Evolutionary conservation across 2,113 vertebrate genomes (phyloP), one percentile per base, ranked within the genome.

Genomic region (Hippoglossus stenolepis): DNA sequence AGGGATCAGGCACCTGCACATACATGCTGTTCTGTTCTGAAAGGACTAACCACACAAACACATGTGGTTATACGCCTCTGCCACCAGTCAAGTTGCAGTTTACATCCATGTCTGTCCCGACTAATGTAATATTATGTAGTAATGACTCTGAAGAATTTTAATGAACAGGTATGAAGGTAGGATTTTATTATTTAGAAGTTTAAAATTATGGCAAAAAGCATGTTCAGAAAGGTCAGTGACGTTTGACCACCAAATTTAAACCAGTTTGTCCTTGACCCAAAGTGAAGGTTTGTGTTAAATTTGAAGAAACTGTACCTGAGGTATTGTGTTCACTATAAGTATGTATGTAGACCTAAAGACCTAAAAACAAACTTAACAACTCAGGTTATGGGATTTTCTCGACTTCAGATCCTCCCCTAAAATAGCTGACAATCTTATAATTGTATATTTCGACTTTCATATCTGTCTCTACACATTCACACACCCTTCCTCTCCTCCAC

Each of bases 401-500:
- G 10, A 66, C 43, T 23, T 59, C 53, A 60, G 13, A 61, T 49
- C 3, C 21, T 49, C 38, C 21, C 70, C 11, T 21, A 3, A 69
- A 67, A 71, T 65, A 28, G 40, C 21, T 58, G 35, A 65, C 21
- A 62, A 26, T 54, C 47, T 85, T 70, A 72, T 84, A 67, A 71
- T 18, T 79, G 65, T 17, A 61, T 49, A 63, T 72, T 28, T 68
- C 73, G 5, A 49, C 54, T 31, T 54, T 53, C 56, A 79, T 73
- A 61, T 54, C 69, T 28, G 31, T 43, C 31, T 47, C 5, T 4
- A 65, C 40, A 64, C 38, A 23, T 38, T 35, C 61, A 45, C 59
- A 64, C 35, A 73, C 77, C 68, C 75, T 54, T 65, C 75, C 84
- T 80, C 77, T 71, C 73, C 75, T 85, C 77, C 87, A 78, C 89